Evolutionary conservation across 2,888 invertebrate species (phyloP).

Genomic region (Xestia xanthographa): DNA sequence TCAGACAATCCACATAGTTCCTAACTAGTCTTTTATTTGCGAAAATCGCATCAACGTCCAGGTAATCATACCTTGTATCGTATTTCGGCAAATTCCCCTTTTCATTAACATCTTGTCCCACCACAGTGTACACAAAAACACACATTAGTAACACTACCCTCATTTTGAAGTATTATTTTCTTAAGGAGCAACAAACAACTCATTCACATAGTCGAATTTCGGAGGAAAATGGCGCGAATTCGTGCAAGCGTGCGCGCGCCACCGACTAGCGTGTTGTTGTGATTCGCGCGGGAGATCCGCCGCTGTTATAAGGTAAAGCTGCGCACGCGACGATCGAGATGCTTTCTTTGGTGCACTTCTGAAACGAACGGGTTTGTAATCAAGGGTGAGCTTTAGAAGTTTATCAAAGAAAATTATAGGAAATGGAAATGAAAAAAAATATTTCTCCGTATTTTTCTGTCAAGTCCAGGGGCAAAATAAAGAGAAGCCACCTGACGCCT

Average conservation of each 20-base stretch:
- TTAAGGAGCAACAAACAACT: conserved; percentile 13
- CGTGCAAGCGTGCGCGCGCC: conserved; percentile 74
- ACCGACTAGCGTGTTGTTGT: conserved; percentile 71
- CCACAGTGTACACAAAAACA: conserved; percentile 77
- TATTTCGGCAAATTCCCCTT: conserved; percentile 86
- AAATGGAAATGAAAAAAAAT: not conserved
- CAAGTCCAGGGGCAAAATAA: not conserved
- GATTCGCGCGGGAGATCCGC: conserved; percentile 67
- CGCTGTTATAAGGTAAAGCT: conserved; percentile 65
- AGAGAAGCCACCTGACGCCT: not conserved
- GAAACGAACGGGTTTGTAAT: conserved; percentile 56
- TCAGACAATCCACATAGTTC: conserved; percentile 93
- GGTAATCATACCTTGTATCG: conserved; percentile 92
- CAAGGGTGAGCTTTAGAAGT: conserved; percentile 46
- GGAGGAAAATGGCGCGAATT: conserved; percentile 64
- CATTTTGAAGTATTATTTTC: conserved; percentile 73
- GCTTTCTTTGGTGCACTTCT: conserved; percentile 69
- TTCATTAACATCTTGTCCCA: conserved; percentile 79
- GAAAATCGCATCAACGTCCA: conserved; percentile 93
- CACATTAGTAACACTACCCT: conserved; percentile 78
- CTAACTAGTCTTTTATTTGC: conserved; percentile 92
- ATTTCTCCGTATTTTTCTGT: not conserved
- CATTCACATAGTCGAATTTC: conserved; percentile 44
- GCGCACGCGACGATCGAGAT: conserved; percentile 49
- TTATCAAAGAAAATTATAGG: not conserved